phyloP scores from a whole-genome alignment of 2,888 invertebrate species.

The Rhopalosiphum nymphaeae region DNA sequence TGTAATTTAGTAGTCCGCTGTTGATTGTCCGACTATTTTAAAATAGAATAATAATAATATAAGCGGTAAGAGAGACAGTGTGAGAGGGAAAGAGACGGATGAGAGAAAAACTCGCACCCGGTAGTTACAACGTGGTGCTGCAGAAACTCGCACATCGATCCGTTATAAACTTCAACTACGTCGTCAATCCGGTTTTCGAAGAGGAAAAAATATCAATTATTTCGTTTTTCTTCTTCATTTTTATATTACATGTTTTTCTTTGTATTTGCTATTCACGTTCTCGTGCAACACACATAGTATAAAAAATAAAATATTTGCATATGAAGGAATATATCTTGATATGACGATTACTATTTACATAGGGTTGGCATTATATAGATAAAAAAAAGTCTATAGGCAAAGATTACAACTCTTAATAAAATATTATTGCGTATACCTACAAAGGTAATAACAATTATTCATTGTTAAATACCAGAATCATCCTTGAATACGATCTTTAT shows the following conservation, averaged over 20 bases:
- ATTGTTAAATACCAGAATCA: neutral
- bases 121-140: neutral
- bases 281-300: neutral
- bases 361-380: neutral
- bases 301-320: neutral
- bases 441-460: neutral
- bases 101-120: conserved; percentile 49
- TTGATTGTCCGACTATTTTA: conserved; percentile 61
- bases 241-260: neutral
- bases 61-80: neutral
- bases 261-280: neutral
- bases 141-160: conserved; percentile 39
- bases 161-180: conserved; percentile 57
- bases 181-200: conserved; percentile 61
- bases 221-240: conserved; percentile 7
- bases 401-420: neutral
- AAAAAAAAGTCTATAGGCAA: neutral
- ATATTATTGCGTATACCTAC: neutral
- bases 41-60: conserved; percentile 55
- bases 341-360: neutral
- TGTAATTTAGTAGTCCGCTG: conserved; percentile 58
- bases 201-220: conserved; percentile 53
- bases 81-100: neutral
- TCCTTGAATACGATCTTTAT: neutral
- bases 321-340: neutral